A percentile compares a stretch with the other conserved stretches of the same genome.
phyloP scores from a whole-genome alignment of 2,888 invertebrate species.

The Campopleginae sp. region DNA sequence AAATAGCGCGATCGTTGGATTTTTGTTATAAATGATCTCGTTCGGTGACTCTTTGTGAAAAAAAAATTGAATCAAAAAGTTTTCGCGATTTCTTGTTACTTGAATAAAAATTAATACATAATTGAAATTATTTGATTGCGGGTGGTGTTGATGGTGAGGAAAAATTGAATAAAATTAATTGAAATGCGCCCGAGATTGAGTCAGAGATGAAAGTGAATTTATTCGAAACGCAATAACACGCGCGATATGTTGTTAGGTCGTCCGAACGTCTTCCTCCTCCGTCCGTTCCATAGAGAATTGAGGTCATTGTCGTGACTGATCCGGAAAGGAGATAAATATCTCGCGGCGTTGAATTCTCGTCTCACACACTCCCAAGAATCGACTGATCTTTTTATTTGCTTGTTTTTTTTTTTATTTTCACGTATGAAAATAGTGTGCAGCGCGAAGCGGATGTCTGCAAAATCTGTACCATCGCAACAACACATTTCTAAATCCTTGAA shows the following conservation, averaged over 20 bases:
- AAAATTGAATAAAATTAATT: not conserved
- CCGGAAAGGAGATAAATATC: conserved; percentile 58
- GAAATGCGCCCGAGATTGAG: not conserved
- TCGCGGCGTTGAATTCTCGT: conserved; percentile 7
- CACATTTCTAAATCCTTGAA: not conserved
- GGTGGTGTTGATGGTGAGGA: not conserved
- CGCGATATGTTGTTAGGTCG: not conserved
- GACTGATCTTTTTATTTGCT: not conserved
- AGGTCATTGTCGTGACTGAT: conserved; percentile 56
- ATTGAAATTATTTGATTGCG: not conserved
- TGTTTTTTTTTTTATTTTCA: not conserved
- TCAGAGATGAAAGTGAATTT: conserved; percentile 12
- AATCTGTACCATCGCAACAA: not conserved
- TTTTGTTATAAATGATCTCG: not conserved
- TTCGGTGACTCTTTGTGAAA: too few relatives aligned
- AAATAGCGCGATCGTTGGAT: not conserved
- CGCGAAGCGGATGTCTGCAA: not conserved
- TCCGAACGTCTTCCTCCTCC: conserved; percentile 11
- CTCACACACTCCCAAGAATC: conserved; percentile 10
- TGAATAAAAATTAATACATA: not conserved
- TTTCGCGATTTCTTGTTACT: not conserved
- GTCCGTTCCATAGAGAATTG: conserved; percentile 47
- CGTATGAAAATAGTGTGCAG: not conserved
- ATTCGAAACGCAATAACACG: conserved; percentile 8
- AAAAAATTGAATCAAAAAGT: not conserved